Evolutionary conservation across 1,140 invertebrate species (phyloP).

Genomic region (Neomicropteryx cornuta): DNA sequence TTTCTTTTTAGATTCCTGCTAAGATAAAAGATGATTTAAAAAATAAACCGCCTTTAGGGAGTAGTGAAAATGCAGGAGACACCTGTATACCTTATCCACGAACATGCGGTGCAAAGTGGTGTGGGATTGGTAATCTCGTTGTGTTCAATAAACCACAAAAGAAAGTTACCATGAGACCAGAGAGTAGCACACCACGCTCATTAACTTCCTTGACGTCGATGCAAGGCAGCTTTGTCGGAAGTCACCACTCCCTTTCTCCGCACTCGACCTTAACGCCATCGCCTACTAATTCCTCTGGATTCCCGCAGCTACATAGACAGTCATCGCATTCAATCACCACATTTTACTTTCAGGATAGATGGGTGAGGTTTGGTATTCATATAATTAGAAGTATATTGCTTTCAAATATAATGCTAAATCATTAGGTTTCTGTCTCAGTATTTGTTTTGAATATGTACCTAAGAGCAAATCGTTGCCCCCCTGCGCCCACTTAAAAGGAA

Average conservation of each 20-base stretch:
- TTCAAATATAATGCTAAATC: too few relatives aligned
- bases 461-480: too few relatives aligned
- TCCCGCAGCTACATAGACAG: constrained; percentile 31
- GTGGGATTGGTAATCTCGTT: constrained; percentile 70
- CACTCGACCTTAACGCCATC: constrained; percentile 41
- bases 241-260: constrained; percentile 32
- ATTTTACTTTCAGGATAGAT: constrained; percentile 73
- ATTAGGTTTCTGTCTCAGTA: too few relatives aligned
- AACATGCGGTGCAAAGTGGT: constrained; percentile 89
- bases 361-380: constrained; percentile 22
- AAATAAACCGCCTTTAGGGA: constrained; percentile 28
- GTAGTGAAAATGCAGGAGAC: constrained; percentile 43
- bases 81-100: constrained; percentile 88
- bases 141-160: constrained; percentile 76
- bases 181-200: constrained; percentile 55
- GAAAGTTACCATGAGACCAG: constrained; percentile 23
- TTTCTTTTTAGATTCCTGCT: constrained; percentile 35
- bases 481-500: too few relatives aligned
- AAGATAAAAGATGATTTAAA: constrained; percentile 34
- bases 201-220: constrained; percentile 34
- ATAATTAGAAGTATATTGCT: too few relatives aligned
- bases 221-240: constrained; percentile 24
- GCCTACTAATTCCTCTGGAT: constrained; percentile 32
- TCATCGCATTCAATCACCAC: constrained; percentile 46
- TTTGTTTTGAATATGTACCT: too few relatives aligned